Conservation (phyloP, 1,140 invertebrate genomes). For the Drosophila pandora region DNA sequence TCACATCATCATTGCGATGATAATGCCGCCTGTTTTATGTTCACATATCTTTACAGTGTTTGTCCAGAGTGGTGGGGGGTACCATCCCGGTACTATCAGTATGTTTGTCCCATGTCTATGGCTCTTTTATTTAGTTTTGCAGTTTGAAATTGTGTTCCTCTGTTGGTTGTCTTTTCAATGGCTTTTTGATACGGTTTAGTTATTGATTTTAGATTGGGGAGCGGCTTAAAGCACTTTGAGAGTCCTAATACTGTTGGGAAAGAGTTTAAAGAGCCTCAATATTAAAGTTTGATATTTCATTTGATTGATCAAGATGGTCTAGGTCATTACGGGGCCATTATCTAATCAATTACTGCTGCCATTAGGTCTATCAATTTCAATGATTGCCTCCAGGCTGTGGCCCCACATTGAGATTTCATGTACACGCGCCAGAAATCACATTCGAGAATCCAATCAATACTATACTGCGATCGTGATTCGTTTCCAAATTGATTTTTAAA, state of each 20-base stretch:
- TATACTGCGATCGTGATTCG: constrained; percentile 31
- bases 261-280: background rate
- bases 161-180: constrained; percentile 44
- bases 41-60: constrained; percentile 65
- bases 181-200: constrained; percentile 55
- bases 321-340: constrained; percentile 55
- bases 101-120: constrained; percentile 10
- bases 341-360: constrained; percentile 44
- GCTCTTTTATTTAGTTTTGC: constrained; percentile 38
- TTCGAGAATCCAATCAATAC: constrained; percentile 25
- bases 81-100: constrained; percentile 14
- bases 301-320: constrained; percentile 46
- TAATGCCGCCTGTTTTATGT: constrained; percentile 77
- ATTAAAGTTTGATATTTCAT: constrained; percentile 2
- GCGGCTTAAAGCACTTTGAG: background rate
- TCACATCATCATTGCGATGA: constrained; percentile 80
- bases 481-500: constrained; percentile 35
- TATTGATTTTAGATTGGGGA: constrained; percentile 57
- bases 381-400: constrained; percentile 13
- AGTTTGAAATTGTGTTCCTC: constrained; percentile 43
- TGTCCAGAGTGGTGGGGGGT: constrained; percentile 1
- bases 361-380: constrained; percentile 20
- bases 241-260: background rate
- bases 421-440: constrained; percentile 47
- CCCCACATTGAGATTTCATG: constrained; percentile 9